Evolutionary conservation across 2,888 invertebrate species (phyloP), one percentile per base, ranked within the genome.

Genomic region (Drosophila pseudotakahashii): DNA sequence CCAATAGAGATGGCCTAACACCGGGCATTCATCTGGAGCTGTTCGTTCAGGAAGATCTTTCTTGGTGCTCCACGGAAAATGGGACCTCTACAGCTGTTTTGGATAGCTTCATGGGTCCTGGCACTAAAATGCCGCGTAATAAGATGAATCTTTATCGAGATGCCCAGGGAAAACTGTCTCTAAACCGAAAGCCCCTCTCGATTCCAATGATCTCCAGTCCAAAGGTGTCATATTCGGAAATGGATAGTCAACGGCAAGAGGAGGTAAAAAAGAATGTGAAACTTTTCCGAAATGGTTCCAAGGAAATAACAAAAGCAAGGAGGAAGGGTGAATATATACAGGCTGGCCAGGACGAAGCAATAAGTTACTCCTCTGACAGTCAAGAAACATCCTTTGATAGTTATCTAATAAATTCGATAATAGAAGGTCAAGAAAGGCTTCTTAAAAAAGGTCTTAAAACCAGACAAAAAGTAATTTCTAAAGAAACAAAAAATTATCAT

Each of bases 11-110:
- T 1, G 4, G 14, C 14, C 2, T 3, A 14, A 3, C n/a, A 9
- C 10, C n/a, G n/a, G 26, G 26, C n/a, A 45, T 47, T 14, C 7
- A 7, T 0, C 11, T 47, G 16, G 30, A 47, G 11, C 11, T 47
- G 3, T 6, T 32, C 7, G 1, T 47, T 1, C 10, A 47, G 0
- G 47, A 16, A 11, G 30, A 47, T 1, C 26, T 16, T 5, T n/a
- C 1, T 0, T 2, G 2, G 3, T 2, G n/a, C 3, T 9, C 0
- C n/a, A 0, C 13, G 0, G 6, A 39, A 14, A 39, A 4, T 1
- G 3, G 13, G 1, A 5, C 1, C n/a, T 4, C 45, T 1, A 14
- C 1, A 14, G 14, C 14, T 10, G 26, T 45, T 5, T 4, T 45
- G 7, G 11, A 11, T 7, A 44, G n/a, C 13, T 44, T 13, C 26